Evolutionary conservation across 2,797 vertebrate genomes (phyloP), one percentile per base, ranked within the genome.

Genomic region (Danio albolineatus): DNA sequence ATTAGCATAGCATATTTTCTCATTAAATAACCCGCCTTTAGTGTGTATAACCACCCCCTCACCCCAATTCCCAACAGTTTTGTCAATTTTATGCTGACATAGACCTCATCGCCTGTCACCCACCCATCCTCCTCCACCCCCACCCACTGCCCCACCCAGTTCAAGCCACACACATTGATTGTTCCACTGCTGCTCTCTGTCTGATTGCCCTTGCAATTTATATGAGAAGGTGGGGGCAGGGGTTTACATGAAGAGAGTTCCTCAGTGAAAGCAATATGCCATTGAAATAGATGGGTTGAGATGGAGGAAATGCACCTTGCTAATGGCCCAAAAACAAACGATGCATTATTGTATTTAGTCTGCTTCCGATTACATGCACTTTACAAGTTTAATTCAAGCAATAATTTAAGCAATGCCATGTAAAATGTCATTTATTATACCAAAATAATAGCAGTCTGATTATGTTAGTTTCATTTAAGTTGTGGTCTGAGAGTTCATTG

Each of bases 151-250:
- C 48, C 57, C 73, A 7, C 75, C 85, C 65, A 28, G 86, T 83
- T 83, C 83, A 87, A 82, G 84, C 85, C 86, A 83, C 16, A 48
- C 65, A 70, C 73, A 86, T 86, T 69, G 80, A 86, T 86, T 86
- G 61, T 66, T 77, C 81, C 73, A 84, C 87, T 49, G 83, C 89
- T 89, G 85, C 80, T 41, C 39, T 73, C 84, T 64, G 76, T 84
- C 85, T 88, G 87, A 89, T 88, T 90, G 87, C 74, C n/a, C 82
- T 19, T 69, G 84, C 83, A 48, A 86, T 90, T 88, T 86, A 88
- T 88, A 90, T 82, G 86, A 53, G 54, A 38, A 41, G 1, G n/a
- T 78, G 76, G 74, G 78, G 69, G 83, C 78, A 73, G 85, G 83
- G 67, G 67, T 36, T 60, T 67, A 41, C 56, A n/a, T 36, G 38